A percentile compares a stretch with the other conserved stretches of the same genome.
phyloP scores from a whole-genome alignment of 2,797 vertebrate species.

The Tamandua tetradactyla region DNA sequence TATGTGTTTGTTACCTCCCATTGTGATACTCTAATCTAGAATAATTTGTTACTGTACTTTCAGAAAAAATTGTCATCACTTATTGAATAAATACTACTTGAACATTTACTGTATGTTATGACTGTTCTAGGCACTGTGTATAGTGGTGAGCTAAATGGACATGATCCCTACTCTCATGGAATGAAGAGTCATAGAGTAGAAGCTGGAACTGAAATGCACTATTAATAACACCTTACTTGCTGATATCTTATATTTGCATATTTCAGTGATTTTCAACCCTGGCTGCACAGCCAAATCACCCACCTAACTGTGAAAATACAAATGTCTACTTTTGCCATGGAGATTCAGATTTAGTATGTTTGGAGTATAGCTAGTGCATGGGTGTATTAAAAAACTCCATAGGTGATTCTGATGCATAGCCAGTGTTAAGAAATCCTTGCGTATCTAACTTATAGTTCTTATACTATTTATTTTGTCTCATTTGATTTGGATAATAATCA shows the following conservation, averaged over 20 bases:
- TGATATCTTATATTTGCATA: slow-evolving; percentile 28
- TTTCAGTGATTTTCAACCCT: slow-evolving; percentile 29
- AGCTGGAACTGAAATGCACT: slow-evolving; percentile 37
- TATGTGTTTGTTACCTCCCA: slow-evolving; percentile 8
- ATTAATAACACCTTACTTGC: slow-evolving; percentile 41
- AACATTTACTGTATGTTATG: slow-evolving; percentile 4
- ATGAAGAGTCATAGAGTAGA: background rate
- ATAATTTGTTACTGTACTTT: slow-evolving; percentile 13
- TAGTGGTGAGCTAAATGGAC: background rate
- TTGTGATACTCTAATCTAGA: background rate
- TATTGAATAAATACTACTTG: slow-evolving; percentile 14
- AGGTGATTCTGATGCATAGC: background rate
- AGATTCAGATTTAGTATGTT: slow-evolving; percentile 46
- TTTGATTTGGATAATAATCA: slow-evolving; percentile 48
- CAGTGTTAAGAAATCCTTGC: background rate
- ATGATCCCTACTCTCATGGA: slow-evolving; percentile 11
- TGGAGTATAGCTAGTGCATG: background rate
- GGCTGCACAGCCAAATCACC: slow-evolving; percentile 12
- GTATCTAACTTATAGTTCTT: slow-evolving; percentile 2
- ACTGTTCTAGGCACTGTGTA: background rate
- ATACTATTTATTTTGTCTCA: background rate
- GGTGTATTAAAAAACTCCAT: slow-evolving; percentile 48
- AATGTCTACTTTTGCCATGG: slow-evolving; percentile 25
- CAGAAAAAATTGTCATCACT: slow-evolving; percentile 10
- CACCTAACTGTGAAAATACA: slow-evolving; percentile 53